phyloP scores from a whole-genome alignment of 2,888 invertebrate species.

The Sclerodermus sp. region DNA sequence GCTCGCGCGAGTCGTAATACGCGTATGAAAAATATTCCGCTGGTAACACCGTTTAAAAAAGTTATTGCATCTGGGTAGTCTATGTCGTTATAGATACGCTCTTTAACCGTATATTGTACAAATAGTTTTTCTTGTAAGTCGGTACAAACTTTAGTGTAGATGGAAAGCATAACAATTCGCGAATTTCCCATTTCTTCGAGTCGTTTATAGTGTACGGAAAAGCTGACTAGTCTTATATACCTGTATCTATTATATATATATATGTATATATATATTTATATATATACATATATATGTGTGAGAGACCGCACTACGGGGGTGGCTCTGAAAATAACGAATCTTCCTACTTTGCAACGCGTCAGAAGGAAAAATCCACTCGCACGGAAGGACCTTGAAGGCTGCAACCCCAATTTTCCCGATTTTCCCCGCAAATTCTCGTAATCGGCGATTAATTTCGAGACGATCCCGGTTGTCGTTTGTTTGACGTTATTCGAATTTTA shows the following conservation, averaged over 20 bases:
- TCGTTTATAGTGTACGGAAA: no score
- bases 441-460: no score
- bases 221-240: not conserved
- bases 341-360: no score
- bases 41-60: slow-evolving; percentile 53
- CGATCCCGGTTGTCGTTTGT: no score
- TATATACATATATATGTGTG: not conserved
- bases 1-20: slow-evolving; percentile 2
- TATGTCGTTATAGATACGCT: slow-evolving; percentile 52
- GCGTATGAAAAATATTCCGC: slow-evolving; percentile 40
- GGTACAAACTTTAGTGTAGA: slow-evolving; percentile 56
- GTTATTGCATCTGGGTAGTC: slow-evolving; percentile 56
- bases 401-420: no score
- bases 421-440: no score
- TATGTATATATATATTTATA: not conserved
- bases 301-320: slow-evolving; percentile 12
- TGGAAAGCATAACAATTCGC: slow-evolving; percentile 54
- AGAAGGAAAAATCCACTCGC: no score
- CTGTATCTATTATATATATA: not conserved
- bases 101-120: slow-evolving; percentile 53
- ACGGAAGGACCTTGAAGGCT: no score
- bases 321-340: slow-evolving; percentile 28
- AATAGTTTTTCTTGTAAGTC: slow-evolving; percentile 56
- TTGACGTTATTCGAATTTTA: no score
- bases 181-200: slow-evolving; percentile 12